Percentiles rank a stretch among this genome's conserved stretches.
Conservation (phyloP, 2,797 vertebrate species). For the Sebastes steindachneri region DNA sequence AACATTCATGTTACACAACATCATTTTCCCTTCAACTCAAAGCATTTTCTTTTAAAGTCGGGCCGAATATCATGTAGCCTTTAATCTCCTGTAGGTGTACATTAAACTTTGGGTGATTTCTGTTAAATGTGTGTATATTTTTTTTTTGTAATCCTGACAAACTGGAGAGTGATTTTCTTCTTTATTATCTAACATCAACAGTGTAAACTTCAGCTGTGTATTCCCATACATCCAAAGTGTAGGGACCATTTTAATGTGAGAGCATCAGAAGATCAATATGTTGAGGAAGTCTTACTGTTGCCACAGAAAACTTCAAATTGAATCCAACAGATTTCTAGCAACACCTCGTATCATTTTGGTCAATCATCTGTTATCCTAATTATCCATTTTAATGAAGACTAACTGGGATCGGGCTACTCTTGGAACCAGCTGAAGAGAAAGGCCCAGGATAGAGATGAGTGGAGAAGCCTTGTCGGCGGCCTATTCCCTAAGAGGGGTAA, state of each 20-base stretch:
- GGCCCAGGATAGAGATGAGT: no score
- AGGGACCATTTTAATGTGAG: background rate
- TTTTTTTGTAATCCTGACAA: conserved; percentile 16
- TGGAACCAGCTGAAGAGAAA: no score
- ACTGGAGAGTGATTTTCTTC: conserved; percentile 1
- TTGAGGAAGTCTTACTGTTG: conserved; percentile 15
- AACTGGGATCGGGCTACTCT: conserved; percentile 3
- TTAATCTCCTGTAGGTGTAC: conserved; percentile 19
- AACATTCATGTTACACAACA: conserved; percentile 40
- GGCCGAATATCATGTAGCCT: background rate
- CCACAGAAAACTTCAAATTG: conserved; percentile 11
- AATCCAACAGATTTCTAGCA: background rate
- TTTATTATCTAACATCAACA: conserved; percentile 16
- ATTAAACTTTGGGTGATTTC: conserved; percentile 39
- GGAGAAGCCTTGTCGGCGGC: no score
- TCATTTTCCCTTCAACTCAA: conserved; percentile 23
- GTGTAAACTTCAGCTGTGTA: conserved; percentile 20
- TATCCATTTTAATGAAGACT: conserved; percentile 11
- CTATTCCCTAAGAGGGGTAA: no score
- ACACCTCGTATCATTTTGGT: conserved; percentile 40
- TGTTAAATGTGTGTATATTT: conserved; percentile 23
- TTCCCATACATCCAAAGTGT: conserved; percentile 14
- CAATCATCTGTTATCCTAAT: conserved; percentile 34
- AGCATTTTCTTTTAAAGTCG: conserved; percentile 9
- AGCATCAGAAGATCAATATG: conserved; percentile 24